phyloP scores from a whole-genome alignment of 2,888 invertebrate species.

The Ophion slaviceki region DNA sequence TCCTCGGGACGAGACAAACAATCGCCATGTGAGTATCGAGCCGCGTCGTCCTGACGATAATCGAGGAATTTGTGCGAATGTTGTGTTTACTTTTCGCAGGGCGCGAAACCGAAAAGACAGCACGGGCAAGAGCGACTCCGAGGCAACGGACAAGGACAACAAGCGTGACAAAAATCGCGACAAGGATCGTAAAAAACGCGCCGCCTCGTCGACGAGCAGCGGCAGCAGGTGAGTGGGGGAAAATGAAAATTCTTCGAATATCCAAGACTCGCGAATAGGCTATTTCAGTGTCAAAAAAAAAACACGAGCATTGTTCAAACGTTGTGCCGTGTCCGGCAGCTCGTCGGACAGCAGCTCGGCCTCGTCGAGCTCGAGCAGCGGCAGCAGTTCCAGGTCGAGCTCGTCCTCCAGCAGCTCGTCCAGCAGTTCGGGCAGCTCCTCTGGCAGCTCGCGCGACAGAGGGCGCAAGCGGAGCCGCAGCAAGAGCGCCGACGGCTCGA shows the following conservation, averaged over 20 bases:
- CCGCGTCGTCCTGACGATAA: not conserved
- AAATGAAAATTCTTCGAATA: not conserved
- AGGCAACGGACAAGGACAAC: conserved; percentile 89
- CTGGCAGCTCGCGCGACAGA: conserved; percentile 86
- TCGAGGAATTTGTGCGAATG: not conserved
- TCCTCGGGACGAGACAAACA: not conserved
- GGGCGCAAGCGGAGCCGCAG: conserved; percentile 85
- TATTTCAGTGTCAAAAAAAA: not conserved
- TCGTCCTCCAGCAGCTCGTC: conserved; percentile 92
- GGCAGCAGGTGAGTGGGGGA: conserved; percentile 88
- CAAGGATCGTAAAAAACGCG: conserved; percentile 88
- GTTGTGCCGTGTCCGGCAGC: conserved; percentile 79
- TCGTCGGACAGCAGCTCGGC: conserved; percentile 92
- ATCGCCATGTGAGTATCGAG: not conserved
- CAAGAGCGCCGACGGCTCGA: conserved; percentile 80
- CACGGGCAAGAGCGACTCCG: conserved; percentile 85
- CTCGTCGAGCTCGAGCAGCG: conserved; percentile 84
- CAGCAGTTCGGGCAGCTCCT: conserved; percentile 88
- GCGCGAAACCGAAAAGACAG: conserved; percentile 89
- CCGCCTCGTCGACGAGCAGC: conserved; percentile 92
- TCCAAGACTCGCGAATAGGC: not conserved
- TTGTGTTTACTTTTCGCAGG: conserved; percentile 84
- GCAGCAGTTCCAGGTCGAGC: conserved; percentile 87
- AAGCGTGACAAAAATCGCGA: conserved; percentile 88
- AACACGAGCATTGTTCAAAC: not conserved